Conservation (phyloP, 2,797 vertebrate genomes). For the Strix occidentalis region DNA sequence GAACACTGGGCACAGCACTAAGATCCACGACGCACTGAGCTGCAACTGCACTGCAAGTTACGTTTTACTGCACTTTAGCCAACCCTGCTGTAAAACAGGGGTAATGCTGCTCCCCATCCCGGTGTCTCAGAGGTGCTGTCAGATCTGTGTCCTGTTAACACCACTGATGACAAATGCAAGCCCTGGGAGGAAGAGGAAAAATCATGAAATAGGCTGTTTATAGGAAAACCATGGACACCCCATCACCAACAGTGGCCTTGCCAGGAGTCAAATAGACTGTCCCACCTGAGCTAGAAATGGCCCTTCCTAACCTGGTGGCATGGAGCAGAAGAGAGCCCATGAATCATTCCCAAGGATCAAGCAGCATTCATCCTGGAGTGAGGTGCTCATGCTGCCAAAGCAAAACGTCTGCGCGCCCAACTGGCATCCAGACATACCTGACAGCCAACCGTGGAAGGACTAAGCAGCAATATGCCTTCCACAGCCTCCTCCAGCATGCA, state of each 20-base stretch:
- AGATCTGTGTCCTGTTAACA: not conserved
- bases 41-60: not conserved
- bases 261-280: not conserved
- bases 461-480: not conserved
- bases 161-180: not conserved
- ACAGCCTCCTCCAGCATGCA: not conserved
- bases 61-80: not conserved
- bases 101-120: not conserved
- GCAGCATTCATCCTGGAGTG: not conserved
- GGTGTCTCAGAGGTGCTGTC: not conserved
- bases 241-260: not conserved
- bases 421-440: not conserved
- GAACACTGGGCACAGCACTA: not conserved
- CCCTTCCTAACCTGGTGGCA: not conserved
- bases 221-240: not conserved
- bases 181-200: not conserved
- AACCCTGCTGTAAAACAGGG: not conserved
- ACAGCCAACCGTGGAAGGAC: not conserved
- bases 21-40: not conserved
- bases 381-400: not conserved
- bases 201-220: not conserved
- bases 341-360: not conserved
- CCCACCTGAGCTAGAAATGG: not conserved
- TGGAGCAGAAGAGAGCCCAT: not conserved
- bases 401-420: rapidly evolving